phyloP scores from a whole-genome alignment of 2,888 invertebrate species.

The Notocelia uddmanniana region DNA sequence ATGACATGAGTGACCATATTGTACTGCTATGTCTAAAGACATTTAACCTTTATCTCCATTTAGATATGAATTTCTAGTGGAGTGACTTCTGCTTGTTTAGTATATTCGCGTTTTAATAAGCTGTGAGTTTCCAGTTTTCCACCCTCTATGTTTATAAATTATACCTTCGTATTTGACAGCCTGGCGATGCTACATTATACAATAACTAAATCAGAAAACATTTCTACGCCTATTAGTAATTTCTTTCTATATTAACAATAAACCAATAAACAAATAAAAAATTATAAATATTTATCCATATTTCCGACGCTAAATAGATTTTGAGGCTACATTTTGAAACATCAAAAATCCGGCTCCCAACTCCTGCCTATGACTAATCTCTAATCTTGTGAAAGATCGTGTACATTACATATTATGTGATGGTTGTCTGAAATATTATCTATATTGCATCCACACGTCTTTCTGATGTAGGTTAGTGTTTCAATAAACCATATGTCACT shows the following conservation, averaged over 20 bases:
- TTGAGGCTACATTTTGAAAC: too few species aligned
- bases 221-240: background rate
- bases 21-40: conserved; percentile 20
- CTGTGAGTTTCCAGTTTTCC: conserved; percentile 1
- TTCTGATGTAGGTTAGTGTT: conserved; percentile 31
- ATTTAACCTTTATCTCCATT: conserved; percentile 23
- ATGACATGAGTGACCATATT: conserved; percentile 13
- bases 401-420: background rate
- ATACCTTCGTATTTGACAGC: too few species aligned
- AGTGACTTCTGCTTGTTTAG: background rate
- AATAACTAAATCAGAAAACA: too few species aligned
- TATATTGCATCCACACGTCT: conserved; percentile 18
- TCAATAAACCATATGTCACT: conserved; percentile 53
- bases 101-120: conserved; percentile 12
- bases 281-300: too few species aligned
- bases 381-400: background rate
- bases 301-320: too few species aligned
- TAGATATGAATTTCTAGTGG: conserved; percentile 27
- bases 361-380: background rate
- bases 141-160: too few species aligned
- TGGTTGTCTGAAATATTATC: conserved; percentile 20
- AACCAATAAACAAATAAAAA: too few species aligned
- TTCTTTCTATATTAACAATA: too few species aligned
- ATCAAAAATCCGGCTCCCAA: background rate
- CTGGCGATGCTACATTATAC: too few species aligned